Conservation (phyloP, 2,888 invertebrate genomes). For the Chironomus tentans region DNA sequence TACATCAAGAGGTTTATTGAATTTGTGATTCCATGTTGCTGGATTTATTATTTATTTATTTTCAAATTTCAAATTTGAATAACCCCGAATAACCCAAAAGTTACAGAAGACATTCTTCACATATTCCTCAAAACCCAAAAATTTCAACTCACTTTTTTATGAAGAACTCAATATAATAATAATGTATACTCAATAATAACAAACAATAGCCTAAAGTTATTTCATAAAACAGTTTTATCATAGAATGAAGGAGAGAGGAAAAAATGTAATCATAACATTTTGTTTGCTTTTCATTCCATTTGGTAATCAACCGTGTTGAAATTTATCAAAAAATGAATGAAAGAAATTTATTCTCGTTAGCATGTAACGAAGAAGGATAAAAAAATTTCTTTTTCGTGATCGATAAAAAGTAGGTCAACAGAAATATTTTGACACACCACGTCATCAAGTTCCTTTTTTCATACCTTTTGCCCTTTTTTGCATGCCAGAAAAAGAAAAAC, state of each 20-base stretch:
- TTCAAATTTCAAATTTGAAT: too few relatives aligned
- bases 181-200: background rate
- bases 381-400: background rate
- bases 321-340: background rate
- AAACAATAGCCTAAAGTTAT: background rate
- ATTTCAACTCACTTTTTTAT: too few relatives aligned
- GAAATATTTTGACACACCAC: conserved; percentile 1
- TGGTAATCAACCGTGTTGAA: conserved; percentile 5
- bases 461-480: background rate
- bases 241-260: background rate
- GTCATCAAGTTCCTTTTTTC: background rate
- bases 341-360: background rate
- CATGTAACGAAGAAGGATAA: background rate
- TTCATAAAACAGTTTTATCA: background rate
- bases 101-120: too few relatives aligned
- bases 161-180: too few relatives aligned
- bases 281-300: conserved; percentile 8
- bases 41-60: too few relatives aligned
- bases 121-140: too few relatives aligned
- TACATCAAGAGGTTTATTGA: too few relatives aligned
- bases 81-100: too few relatives aligned
- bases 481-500: background rate
- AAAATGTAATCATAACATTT: background rate
- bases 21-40: too few relatives aligned
- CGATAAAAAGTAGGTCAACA: conserved; percentile 11